Percentiles rank a stretch among this genome's conserved stretches.
Evolutionary conservation across 2,888 invertebrate genomes (phyloP).

Genomic region (Orthosia incerta): DNA sequence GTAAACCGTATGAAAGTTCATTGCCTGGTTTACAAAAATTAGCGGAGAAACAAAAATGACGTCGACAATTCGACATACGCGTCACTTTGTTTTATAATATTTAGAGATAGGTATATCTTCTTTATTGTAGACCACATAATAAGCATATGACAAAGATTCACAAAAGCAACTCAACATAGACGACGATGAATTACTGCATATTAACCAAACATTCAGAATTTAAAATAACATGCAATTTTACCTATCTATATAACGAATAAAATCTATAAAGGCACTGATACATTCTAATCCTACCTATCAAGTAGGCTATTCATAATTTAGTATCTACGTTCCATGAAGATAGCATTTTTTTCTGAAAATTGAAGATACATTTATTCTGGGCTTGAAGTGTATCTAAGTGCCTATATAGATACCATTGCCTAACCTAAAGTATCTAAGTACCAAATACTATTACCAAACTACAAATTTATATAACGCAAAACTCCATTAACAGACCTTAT

Average conservation of each 20-base stretch:
- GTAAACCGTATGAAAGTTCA: too few relatives aligned
- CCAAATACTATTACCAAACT: too few relatives aligned
- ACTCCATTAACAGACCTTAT: constrained; percentile 11
- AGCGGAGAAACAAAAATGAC: too few relatives aligned
- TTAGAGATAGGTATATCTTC: too few relatives aligned
- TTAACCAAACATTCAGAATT: background rate
- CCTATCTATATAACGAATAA: background rate
- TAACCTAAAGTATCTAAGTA: background rate
- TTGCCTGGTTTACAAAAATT: too few relatives aligned
- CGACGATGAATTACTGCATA: background rate
- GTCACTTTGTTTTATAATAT: too few relatives aligned
- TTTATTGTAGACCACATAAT: too few relatives aligned
- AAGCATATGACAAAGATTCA: too few relatives aligned
- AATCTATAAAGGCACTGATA: background rate
- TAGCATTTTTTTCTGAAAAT: background rate
- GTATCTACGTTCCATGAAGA: background rate
- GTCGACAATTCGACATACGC: too few relatives aligned
- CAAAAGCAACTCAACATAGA: too few relatives aligned
- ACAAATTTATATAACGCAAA: background rate
- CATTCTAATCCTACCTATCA: background rate
- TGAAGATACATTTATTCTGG: background rate
- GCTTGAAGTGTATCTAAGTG: background rate
- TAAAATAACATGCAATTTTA: background rate
- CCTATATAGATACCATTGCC: background rate
- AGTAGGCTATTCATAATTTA: background rate